Base-by-base conservation (phyloP, 2,888 invertebrate genomes). In the Diachrysia chrysitis region DNA sequence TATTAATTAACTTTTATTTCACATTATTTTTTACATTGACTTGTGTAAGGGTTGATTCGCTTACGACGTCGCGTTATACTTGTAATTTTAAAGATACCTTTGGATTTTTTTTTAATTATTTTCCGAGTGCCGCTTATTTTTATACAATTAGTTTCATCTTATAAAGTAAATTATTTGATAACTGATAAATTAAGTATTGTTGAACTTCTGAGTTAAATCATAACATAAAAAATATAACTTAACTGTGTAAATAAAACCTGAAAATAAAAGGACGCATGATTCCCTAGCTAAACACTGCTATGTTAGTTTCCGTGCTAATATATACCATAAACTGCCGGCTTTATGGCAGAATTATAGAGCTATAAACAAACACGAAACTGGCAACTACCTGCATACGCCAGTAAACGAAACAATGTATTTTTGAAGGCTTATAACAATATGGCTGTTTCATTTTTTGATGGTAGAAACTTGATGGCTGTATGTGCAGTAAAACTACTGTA, bases 321-420 rank as follows among this genome's bases (percentile, higher is more conserved):
- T 66, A 69, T 63, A 53, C 60, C 53, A 71, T 79, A 79, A 76
- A 76, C 66, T 54, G 61, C 10, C 58, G 0, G 54, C 57, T 78
- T 74, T 78, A 79, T 66, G 46, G 58, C 64, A 37, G 55, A 61
- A 71, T 71, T 77, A 79, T 73, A 61, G 66, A 58, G 54, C 65
- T 23, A 77, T 80, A 80, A 80, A 81, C 69, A 61, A 63, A 51
- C 35, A 63, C 9, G 62, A n/a, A 74, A 60, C 58, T 59, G 29
- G 37, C 32, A 72, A 73, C 58, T 78, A 64, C 74, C 78, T 58
- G n/a, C 78, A 68, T 63, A 58, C 66, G 59, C 58, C 35, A 63
- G 48, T 63, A 60, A 71, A 66, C n/a, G 25, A 58, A 48, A 68
- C 78, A 64, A 59, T 77, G 78, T 73, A 73, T 68, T 64, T 77